Evolutionary conservation across 2,888 invertebrate genomes (phyloP), one percentile per base, ranked within the genome.

Genomic region (Liodrosophila aerea): DNA sequence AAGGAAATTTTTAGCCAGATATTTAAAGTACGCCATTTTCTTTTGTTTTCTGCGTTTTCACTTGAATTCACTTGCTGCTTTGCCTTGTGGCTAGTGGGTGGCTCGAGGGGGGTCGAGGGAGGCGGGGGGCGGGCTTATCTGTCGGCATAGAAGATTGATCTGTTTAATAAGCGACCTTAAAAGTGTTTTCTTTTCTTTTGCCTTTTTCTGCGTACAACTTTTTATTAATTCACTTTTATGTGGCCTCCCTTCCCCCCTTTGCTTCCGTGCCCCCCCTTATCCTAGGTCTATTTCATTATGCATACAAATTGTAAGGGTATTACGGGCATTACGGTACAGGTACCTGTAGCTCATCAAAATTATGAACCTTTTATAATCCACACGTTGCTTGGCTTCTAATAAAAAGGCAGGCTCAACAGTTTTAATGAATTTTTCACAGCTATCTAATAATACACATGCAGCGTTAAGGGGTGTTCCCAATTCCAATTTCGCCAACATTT

Each of bases 161-260:
- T 78, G 72, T 85, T 78, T 82, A 82, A 85, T 78, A 78, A 85
- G 76, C 78, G 39, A 30, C 61, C 49, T 73, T 50, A 66, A 56
- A 69, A 67, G 57, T 73, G 57, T 45, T 29, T 34, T 18, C 34
- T 67, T 62, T 29, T 52, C 53, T 52, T 69, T 53, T 56, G 36
- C 56, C 69, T 53, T 52, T 72, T 73, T 69, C 22, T 2, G 22
- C 5, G 22, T 22, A 22, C 3, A 2, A 22, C 22, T 22, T 22
- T 22, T 22, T 22, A 22, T 22, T 71, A 69, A 72, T 69, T 45
- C 37, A 12, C 67, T 53, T 68, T 65, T 65, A 52, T 52, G 60
- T 12, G 30, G 29, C 11, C 16, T 11, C 11, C 45, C 33, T 30
- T n/a, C 11, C 29, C 9, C 5, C 2, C 1, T 22, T 12, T 7